Conservation (phyloP, 2,113 vertebrate species). For the Strigops habroptila region DNA sequence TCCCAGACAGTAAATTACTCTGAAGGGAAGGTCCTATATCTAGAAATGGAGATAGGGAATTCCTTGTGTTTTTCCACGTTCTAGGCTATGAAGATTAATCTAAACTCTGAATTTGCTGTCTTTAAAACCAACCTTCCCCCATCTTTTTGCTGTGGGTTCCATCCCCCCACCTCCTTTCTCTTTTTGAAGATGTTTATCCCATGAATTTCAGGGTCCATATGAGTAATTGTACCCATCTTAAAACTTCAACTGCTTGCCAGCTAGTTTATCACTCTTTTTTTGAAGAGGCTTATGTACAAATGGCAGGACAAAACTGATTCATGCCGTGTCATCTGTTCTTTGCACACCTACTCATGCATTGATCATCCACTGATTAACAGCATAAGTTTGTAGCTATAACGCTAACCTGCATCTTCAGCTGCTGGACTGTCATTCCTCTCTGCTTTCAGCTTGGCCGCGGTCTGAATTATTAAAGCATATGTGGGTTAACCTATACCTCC, state of each 20-base stretch:
- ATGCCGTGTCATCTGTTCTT: background rate
- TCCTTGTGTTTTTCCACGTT: background rate
- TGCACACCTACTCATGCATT: background rate
- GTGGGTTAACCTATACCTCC: background rate
- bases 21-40: background rate
- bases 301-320: background rate
- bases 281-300: background rate
- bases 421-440: background rate
- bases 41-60: background rate
- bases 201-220: background rate
- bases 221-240: background rate
- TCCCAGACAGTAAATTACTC: background rate
- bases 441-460: rapidly evolving
- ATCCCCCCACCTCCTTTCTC: background rate
- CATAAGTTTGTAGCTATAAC: background rate
- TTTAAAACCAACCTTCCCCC: background rate
- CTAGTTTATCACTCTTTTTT: background rate
- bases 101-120: background rate
- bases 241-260: background rate
- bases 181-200: background rate
- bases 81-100: background rate
- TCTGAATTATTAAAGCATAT: background rate
- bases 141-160: background rate
- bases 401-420: background rate
- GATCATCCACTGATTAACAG: background rate